Evolutionary conservation across 2,797 vertebrate species (phyloP), one percentile per base, ranked within the genome.

Genomic region (Crocodylus rhombifer): DNA sequence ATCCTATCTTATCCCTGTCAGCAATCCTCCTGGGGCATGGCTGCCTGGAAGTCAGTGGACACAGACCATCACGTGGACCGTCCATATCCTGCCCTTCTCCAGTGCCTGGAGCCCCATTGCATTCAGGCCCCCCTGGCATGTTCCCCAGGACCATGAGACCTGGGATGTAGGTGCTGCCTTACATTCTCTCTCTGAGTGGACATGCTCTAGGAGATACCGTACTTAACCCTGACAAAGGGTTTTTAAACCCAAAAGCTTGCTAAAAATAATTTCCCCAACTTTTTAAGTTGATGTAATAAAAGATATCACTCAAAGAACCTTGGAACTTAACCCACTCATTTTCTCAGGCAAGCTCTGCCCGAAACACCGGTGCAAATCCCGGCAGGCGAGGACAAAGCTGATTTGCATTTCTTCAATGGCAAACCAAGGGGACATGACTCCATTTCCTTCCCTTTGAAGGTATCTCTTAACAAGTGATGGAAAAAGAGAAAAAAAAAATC

Each of bases 141-240:
- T 28, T 64, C 16, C 28, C 28, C 10, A 7, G 26, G 62, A 28
- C 26, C 62, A 64, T 28, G 28, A 28, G 62, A 64, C 6, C 62
- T 26, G 56, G 91, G 67, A 57, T 71, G 3, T 30, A 82, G 5
- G 73, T 18, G 25, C 51, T 64, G 71, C 82, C 74, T 75, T 62
- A 33, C 63, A 92, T 6, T 1, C 3, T 61, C 76, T 58, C 76
- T 89, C 73, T 61, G 64, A 62, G 64, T 0, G 56, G 67, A 15
- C 13, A 1, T 0, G 1, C 2, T 1, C 62, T 69, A 80, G 84
- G 36, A 61, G 91, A 25, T 51, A 1, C 17, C n/a, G 1, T 62
- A 7, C 25, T 87, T 89, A 4, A 0, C 76, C 42, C 42, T 51
- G 42, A 51, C 10, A 10, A 51, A 51, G 42, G 42, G 42, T 11